A percentile compares a stretch with the other conserved stretches of the same genome.
phyloP scores from a whole-genome alignment of 2,797 vertebrate species.

The Corythornis leucogaster region DNA sequence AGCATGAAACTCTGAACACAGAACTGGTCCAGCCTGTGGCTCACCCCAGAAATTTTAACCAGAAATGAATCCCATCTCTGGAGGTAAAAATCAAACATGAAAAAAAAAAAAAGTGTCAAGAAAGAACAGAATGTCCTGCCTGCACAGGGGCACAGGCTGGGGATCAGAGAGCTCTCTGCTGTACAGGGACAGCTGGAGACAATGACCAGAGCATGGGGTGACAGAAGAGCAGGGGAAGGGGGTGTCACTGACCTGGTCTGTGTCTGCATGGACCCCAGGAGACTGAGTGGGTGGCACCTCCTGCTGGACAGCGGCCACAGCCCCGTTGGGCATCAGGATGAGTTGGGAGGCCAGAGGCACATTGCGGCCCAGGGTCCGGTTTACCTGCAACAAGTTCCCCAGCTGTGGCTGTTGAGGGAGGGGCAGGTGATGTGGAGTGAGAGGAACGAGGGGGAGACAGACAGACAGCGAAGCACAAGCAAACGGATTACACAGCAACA shows the following conservation, averaged over 20 bases:
- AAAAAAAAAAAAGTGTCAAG: background rate
- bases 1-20: background rate
- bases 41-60: background rate
- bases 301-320: conserved; percentile 91
- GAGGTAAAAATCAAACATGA: background rate
- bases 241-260: conserved; percentile 89
- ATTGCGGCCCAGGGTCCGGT: conserved; percentile 84
- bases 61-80: background rate
- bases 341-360: conserved; percentile 94
- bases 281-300: conserved; percentile 85
- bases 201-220: background rate
- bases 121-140: background rate
- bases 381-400: conserved; percentile 86
- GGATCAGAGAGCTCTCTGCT: background rate
- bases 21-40: background rate
- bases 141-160: background rate
- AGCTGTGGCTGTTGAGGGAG: conserved; percentile 82
- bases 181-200: background rate
- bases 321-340: conserved; percentile 97
- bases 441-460: conserved; percentile 17
- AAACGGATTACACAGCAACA: conserved; percentile 51
- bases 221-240: background rate
- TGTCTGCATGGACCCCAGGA: conserved; percentile 87
- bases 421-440: conserved; percentile 28
- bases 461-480: conserved; percentile 43